phyloP scores from a whole-genome alignment of 2,113 vertebrate species.

The Gnathonemus echidnorhynchus region DNA sequence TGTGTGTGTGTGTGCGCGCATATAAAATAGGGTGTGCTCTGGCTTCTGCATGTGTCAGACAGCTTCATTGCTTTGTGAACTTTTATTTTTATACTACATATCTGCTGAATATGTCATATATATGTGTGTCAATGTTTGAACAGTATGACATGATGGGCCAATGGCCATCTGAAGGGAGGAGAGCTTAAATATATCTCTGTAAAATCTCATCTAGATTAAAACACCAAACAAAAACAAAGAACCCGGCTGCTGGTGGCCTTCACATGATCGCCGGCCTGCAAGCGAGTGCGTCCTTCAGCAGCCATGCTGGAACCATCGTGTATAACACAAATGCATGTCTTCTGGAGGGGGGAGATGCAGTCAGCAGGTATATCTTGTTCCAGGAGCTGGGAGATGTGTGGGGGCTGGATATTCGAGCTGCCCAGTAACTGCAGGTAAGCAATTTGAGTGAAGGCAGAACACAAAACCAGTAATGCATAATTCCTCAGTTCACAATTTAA shows the following conservation, averaged over 20 bases:
- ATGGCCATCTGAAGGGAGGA: neutral
- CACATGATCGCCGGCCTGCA: neutral
- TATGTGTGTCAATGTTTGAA: neutral
- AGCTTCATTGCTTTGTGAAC: neutral
- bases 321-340: neutral
- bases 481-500: neutral
- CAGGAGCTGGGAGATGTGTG: conserved; percentile 8
- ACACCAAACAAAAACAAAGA: neutral
- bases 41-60: neutral
- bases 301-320: neutral
- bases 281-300: neutral
- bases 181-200: neutral
- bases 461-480: conserved; percentile 23
- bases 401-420: conserved; percentile 21
- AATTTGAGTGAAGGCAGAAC: conserved; percentile 8
- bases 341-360: neutral
- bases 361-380: conserved; percentile 11
- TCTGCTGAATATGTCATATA: neutral
- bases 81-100: neutral
- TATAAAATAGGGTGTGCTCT: neutral
- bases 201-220: neutral
- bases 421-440: conserved; percentile 16
- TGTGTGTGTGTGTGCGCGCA: neutral
- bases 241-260: neutral
- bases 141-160: neutral